A percentile compares a stretch with the other conserved stretches of the same genome.
phyloP scores from a whole-genome alignment of 1,140 invertebrate genomes.

The Oryctes rhinoceros region DNA sequence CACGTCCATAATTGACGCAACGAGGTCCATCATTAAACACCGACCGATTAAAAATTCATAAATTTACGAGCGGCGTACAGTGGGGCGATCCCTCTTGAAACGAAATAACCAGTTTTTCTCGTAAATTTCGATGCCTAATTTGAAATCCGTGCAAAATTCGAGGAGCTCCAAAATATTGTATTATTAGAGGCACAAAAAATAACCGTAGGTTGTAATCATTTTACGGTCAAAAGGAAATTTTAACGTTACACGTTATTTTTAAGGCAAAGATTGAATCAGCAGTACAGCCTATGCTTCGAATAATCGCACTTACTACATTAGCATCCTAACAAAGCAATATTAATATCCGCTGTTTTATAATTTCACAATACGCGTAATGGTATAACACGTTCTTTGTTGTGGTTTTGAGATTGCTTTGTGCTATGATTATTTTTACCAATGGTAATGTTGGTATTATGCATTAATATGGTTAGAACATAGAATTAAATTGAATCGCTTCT shows the following conservation, averaged over 20 bases:
- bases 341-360: conserved; percentile 3
- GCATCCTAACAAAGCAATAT: not conserved
- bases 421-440: no score
- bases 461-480: no score
- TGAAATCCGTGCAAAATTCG: conserved; percentile 7
- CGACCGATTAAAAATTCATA: conserved; percentile 32
- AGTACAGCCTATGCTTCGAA: not conserved
- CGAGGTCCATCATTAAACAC: conserved; percentile 16
- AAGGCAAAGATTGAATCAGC: not conserved
- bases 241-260: not conserved
- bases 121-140: conserved; percentile 15
- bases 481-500: no score
- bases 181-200: not conserved
- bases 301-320: not conserved
- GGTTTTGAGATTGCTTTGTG: not conserved
- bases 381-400: not conserved
- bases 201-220: not conserved
- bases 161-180: not conserved
- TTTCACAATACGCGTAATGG: not conserved
- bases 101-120: conserved; percentile 5
- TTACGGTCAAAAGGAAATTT: not conserved
- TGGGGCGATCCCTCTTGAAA: not conserved
- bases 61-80: not conserved
- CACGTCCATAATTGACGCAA: conserved; percentile 13
- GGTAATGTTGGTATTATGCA: no score